Evolutionary conservation across 2,113 vertebrate genomes (phyloP).

Genomic region (Lepus timidus): DNA sequence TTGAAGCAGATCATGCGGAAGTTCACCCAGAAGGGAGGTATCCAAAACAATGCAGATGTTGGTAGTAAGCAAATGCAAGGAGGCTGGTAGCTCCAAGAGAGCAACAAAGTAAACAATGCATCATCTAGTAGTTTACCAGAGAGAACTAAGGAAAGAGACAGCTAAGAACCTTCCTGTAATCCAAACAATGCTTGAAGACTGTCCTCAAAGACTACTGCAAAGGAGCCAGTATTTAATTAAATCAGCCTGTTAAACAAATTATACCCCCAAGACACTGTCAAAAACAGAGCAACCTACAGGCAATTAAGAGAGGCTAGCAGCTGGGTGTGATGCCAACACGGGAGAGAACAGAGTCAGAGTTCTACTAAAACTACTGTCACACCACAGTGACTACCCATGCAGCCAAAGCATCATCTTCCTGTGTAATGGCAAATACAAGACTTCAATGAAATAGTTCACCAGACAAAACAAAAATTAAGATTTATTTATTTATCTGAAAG

Average conservation of each 20-base stretch:
- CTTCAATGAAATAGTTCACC: neutral
- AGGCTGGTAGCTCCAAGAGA: neutral
- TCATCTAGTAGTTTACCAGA: neutral
- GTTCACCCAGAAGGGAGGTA: neutral
- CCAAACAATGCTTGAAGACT: neutral
- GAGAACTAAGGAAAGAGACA: neutral
- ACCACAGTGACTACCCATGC: neutral
- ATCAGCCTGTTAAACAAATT: neutral
- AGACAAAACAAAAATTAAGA: neutral
- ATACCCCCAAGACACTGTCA: neutral
- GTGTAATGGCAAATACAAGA: neutral
- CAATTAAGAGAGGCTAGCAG: neutral
- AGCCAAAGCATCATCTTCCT: too few relatives aligned
- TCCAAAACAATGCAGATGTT: neutral
- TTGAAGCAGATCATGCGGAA: neutral
- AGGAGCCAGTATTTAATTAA: neutral
- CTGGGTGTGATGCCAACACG: neutral
- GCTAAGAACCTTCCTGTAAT: neutral
- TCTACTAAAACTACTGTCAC: neutral
- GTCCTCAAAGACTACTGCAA: neutral
- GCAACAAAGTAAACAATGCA: neutral
- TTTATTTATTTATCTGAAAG: too few relatives aligned
- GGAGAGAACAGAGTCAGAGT: neutral
- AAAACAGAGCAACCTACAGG: neutral
- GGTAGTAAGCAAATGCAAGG: neutral